These are phyloP conservation scores for Poeciliopsis paucimaculata DNA, from an alignment of 2,797 vertebrate species.

Conservation along the genomic window DNA sequence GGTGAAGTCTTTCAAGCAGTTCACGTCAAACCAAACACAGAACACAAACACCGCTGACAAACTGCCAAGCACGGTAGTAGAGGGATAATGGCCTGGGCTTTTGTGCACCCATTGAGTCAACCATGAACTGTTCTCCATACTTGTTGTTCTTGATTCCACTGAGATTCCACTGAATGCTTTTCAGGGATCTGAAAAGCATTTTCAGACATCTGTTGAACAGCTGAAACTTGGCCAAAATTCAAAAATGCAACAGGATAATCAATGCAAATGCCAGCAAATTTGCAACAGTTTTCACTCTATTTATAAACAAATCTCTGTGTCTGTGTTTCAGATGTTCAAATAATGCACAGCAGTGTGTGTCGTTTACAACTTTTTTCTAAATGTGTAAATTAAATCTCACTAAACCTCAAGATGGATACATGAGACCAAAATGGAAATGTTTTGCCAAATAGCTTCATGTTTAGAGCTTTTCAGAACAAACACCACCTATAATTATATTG, in stretches of 20 bases:
- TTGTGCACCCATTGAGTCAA: neutral
- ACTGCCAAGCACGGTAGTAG: neutral
- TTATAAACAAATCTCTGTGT: neutral
- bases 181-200: too few relatives aligned
- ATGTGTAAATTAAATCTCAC: too few relatives aligned
- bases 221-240: neutral
- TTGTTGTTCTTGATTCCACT: neutral
- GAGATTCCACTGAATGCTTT: neutral
- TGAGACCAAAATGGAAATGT: neutral
- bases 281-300: neutral
- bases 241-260: neutral
- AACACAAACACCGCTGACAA: neutral
- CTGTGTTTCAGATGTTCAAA: neutral
- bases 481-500: too few relatives aligned
- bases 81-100: neutral
- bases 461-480: too few relatives aligned
- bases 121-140: neutral
- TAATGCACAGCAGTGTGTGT: neutral
- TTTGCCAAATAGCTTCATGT: neutral
- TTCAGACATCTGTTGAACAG: neutral
- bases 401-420: neutral
- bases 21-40: neutral
- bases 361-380: neutral
- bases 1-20: neutral
- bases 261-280: neutral